Evolutionary conservation across 2,113 vertebrate species (phyloP).

Genomic region (Silurus glanis): DNA sequence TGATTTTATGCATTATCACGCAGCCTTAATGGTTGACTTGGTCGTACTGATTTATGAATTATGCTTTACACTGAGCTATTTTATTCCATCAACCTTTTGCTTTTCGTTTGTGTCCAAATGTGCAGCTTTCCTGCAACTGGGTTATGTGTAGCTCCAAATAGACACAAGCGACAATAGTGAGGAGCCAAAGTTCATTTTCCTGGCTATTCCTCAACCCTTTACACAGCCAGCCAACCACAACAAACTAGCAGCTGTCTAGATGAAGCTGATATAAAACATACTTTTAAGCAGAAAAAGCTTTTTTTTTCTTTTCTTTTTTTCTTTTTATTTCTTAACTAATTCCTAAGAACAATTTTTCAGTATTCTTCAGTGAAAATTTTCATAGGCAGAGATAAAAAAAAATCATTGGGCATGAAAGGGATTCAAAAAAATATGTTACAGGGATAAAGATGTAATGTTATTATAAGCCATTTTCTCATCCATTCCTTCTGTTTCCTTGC

Average conservation of each 20-base stretch:
- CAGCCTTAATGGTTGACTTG: background rate
- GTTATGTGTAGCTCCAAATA: conserved; percentile 55
- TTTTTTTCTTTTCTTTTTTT: too few species aligned
- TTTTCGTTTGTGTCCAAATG: conserved; percentile 26
- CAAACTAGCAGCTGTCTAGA: conserved; percentile 30
- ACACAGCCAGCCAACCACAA: conserved; percentile 19
- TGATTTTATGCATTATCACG: background rate
- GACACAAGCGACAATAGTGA: conserved; percentile 37
- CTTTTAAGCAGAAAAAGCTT: background rate
- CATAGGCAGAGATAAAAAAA: background rate
- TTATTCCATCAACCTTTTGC: background rate
- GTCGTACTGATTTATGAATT: background rate
- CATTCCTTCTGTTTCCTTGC: conserved; percentile 18
- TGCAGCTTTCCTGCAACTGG: conserved; percentile 45
- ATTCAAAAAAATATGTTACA: background rate
- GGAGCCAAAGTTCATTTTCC: conserved; percentile 40
- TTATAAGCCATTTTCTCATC: conserved; percentile 6
- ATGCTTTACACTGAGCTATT: background rate
- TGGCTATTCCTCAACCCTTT: conserved; percentile 10
- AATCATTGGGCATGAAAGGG: background rate
- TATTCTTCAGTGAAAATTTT: background rate
- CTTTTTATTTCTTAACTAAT: background rate
- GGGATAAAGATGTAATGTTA: conserved; percentile 24
- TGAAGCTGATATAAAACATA: background rate
- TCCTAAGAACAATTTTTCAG: background rate